Conservation (phyloP, 2,113 vertebrate species). For the Ellobius talpinus region DNA sequence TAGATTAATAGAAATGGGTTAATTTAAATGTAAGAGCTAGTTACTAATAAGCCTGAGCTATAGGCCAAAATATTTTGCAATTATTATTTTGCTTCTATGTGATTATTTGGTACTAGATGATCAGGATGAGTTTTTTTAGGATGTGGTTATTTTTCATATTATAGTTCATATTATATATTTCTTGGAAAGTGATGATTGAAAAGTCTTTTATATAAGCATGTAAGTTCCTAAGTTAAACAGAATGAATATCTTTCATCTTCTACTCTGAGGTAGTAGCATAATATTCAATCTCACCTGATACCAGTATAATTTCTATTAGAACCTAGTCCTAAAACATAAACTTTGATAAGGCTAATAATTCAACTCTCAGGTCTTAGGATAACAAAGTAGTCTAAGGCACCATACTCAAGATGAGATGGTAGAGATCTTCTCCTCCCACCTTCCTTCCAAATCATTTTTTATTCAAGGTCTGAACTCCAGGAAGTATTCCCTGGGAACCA, state of each 20-base stretch:
- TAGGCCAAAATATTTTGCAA: too few relatives aligned
- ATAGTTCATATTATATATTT: neutral
- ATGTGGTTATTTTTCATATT: neutral
- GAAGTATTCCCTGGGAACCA: neutral
- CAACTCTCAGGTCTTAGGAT: neutral
- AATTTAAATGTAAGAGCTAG: too few relatives aligned
- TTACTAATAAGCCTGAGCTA: too few relatives aligned
- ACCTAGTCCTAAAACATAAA: neutral
- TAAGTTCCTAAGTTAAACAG: constrained; percentile 10
- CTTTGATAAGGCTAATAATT: neutral
- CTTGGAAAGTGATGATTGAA: neutral
- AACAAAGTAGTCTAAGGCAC: neutral
- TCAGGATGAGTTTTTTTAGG: neutral
- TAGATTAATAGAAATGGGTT: too few relatives aligned
- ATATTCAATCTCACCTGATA: neutral
- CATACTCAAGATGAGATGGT: neutral
- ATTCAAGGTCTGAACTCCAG: neutral
- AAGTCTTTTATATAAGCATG: neutral
- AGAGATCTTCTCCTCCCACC: neutral
- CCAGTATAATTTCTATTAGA: neutral
- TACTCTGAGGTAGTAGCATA: neutral
- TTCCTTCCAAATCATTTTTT: neutral
- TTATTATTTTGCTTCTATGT: too few relatives aligned
- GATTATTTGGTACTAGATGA: too few relatives aligned
- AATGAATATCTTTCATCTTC: neutral